Evolutionary conservation across 2,113 vertebrate genomes (phyloP).

Genomic region (Gila orcuttii): DNA sequence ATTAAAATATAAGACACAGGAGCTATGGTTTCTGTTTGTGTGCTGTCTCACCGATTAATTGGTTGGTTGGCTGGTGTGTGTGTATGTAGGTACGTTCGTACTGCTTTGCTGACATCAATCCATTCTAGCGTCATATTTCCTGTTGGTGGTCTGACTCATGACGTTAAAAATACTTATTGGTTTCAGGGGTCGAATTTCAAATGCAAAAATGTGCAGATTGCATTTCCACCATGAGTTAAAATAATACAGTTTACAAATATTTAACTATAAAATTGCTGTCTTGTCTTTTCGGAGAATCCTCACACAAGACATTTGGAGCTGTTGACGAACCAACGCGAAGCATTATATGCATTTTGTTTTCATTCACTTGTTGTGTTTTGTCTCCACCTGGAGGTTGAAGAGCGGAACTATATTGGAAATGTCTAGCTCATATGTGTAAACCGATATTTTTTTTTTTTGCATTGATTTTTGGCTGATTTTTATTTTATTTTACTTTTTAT

Average conservation of each 20-base stretch:
- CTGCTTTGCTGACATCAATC: slow-evolving; percentile 56
- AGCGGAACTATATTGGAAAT: slow-evolving; percentile 41
- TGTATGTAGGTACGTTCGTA: slow-evolving; percentile 12
- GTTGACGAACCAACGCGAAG: neutral
- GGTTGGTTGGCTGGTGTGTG: neutral
- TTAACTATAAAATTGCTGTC: neutral
- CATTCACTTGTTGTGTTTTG: slow-evolving; percentile 14
- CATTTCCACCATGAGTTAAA: neutral
- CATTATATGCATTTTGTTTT: neutral
- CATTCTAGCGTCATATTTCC: slow-evolving; percentile 55
- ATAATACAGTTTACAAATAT: neutral
- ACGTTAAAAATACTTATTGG: slow-evolving; percentile 51
- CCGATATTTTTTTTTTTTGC: too few relatives aligned
- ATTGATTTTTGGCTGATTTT: too few relatives aligned
- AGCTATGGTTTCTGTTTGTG: slow-evolving; percentile 40
- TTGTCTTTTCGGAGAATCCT: neutral
- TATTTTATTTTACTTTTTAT: too few relatives aligned
- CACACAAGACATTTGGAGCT: neutral
- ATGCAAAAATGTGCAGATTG: neutral
- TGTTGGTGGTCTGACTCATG: slow-evolving; percentile 56
- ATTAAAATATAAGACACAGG: slow-evolving; percentile 72
- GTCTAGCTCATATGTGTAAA: neutral
- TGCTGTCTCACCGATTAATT: neutral
- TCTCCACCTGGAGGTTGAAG: slow-evolving; percentile 62
- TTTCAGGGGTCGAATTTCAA: slow-evolving; percentile 19